Base-by-base conservation (phyloP, 2,888 invertebrate genomes). In the Pandemis cinnamomeana region DNA sequence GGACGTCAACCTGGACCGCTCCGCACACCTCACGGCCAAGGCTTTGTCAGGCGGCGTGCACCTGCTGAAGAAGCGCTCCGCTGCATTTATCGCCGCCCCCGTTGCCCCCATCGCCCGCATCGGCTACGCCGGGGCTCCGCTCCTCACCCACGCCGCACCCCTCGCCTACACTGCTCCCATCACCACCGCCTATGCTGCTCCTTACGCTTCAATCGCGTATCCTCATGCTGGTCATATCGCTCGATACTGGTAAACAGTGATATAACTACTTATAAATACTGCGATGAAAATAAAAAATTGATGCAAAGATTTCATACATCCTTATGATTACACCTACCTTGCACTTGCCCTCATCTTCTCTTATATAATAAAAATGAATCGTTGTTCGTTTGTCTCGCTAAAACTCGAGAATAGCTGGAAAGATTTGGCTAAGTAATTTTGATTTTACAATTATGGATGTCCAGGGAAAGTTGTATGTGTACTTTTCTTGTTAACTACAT, bases 1-100 rank as follows among this genome's bases (percentile, higher is more conserved):
- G 80, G 92, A 92, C 58, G 93, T 93, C 41, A 92, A 92, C 86
- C 77, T 91, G 84, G 92, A 92, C 86, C 91, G 91, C 77, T 86
- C 91, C n/a, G 91, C 91, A 11, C 93, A 64, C 83, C 81, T 83
- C 81, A 89, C 90, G 60, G 91, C 92, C n/a, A 92, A 92, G 80
- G 89, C 89, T 1, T 78, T 89, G 15, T 82, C 84, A 42, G 75
- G 79, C 60, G 87, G 88, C 53, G 71, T 89, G 63, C 91, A 91
- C 78, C 68, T 89, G 62, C 80, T 91, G 77, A 91, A 91, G 87
- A 84, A 85, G 71, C 84, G 85, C 60, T 83, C 84, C 27, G 77
- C 75, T 7, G 73, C 75, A 6, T 15, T 76, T 72, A 77, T 79
- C 44, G 83, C 80, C 76, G 86, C 79, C 48, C 87, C 10, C 81